phyloP scores from a whole-genome alignment of 2,888 invertebrate genomes.

The Tenthredo distinguenda region DNA sequence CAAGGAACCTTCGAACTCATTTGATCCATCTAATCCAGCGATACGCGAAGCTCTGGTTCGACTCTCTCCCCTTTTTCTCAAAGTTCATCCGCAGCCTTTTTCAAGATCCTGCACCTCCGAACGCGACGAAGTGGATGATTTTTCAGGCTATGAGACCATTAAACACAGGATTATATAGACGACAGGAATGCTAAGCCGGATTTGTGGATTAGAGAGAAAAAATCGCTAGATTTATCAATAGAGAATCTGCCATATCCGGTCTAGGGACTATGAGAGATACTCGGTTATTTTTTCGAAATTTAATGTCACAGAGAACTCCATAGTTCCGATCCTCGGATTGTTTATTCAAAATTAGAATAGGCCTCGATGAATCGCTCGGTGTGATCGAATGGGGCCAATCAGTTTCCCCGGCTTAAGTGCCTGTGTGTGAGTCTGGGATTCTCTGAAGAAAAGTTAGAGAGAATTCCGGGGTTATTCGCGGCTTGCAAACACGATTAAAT shows the following conservation, averaged over 20 bases:
- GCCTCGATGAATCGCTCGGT: background rate
- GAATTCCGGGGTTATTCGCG: background rate
- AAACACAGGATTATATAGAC: constrained; percentile 55
- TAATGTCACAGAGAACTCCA: background rate
- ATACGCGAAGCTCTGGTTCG: background rate
- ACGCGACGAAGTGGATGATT: constrained; percentile 56
- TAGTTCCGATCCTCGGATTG: background rate
- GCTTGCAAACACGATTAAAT: constrained; percentile 34
- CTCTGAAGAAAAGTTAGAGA: background rate
- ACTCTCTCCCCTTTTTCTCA: background rate
- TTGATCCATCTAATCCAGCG: background rate
- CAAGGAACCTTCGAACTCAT: background rate
- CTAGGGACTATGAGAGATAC: background rate
- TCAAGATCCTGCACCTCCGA: constrained; percentile 33
- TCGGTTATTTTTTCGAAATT: background rate
- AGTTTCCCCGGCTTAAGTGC: background rate
- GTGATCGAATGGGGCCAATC: background rate
- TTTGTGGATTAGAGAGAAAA: constrained; percentile 57
- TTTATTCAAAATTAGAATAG: background rate
- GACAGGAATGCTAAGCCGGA: constrained; percentile 58
- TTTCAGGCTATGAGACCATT: constrained; percentile 61
- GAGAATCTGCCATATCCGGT: constrained; percentile 2
- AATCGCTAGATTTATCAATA: constrained; percentile 59
- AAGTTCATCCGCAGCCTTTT: background rate
- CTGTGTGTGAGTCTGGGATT: background rate